Conservation (phyloP, 2,888 invertebrate species). For the Tiphia femorata region DNA sequence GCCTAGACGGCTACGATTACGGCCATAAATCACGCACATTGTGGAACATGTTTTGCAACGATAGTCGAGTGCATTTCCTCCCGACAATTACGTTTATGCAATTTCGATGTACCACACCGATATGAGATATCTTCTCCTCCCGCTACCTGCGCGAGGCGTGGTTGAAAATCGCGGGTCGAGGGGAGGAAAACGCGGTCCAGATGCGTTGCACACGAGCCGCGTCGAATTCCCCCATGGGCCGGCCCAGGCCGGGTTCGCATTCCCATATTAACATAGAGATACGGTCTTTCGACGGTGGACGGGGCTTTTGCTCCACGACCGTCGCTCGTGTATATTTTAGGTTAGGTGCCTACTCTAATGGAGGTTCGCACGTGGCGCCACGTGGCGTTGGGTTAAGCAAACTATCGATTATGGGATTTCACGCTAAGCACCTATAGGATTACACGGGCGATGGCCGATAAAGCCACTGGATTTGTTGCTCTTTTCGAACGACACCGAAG, state of each 20-base stretch:
- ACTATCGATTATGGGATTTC: constrained; percentile 70
- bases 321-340: constrained; percentile 44
- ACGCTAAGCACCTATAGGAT: constrained; percentile 69
- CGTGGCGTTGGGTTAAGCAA: constrained; percentile 68
- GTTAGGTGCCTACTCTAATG: constrained; percentile 55
- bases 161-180: constrained; percentile 21
- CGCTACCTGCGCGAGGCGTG: background rate
- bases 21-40: too few relatives aligned
- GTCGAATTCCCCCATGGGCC: constrained; percentile 59
- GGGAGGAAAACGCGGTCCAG: constrained; percentile 34
- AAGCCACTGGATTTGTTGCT: constrained; percentile 66
- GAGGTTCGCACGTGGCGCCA: constrained; percentile 66
- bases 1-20: too few relatives aligned
- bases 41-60: too few relatives aligned
- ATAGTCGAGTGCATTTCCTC: too few relatives aligned
- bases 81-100: constrained; percentile 2
- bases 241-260: constrained; percentile 40
- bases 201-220: constrained; percentile 54
- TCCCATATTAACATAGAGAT: constrained; percentile 67
- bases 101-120: constrained; percentile 4
- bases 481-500: constrained; percentile 53
- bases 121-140: background rate
- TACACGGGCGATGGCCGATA: constrained; percentile 63
- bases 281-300: constrained; percentile 53
- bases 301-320: constrained; percentile 12